phyloP scores from a whole-genome alignment of 2,888 invertebrate species.

The Danaus chrysippus region DNA sequence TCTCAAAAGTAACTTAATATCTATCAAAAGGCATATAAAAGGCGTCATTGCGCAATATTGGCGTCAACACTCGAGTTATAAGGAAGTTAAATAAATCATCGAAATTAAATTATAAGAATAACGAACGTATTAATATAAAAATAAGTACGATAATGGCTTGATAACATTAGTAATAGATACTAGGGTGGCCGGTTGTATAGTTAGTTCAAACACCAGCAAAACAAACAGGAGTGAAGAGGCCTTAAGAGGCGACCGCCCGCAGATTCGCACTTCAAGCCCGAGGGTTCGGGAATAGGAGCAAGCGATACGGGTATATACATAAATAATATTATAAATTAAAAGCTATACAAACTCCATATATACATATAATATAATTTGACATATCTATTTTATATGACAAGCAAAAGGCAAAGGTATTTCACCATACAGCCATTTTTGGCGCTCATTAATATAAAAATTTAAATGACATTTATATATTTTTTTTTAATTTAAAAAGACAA shows the following conservation, averaged over 20 bases:
- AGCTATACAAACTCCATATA: too few species aligned
- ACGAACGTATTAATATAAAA: background rate
- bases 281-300: slow-evolving; percentile 37
- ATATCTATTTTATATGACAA: too few species aligned
- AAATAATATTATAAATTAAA: slow-evolving; percentile 10
- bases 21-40: slow-evolving; percentile 35
- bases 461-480: too few species aligned
- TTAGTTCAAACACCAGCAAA: slow-evolving; percentile 57
- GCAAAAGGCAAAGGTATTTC: too few species aligned
- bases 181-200: slow-evolving; percentile 23
- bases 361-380: too few species aligned
- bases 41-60: slow-evolving; percentile 38
- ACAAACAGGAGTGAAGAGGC: slow-evolving; percentile 50
- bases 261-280: slow-evolving; percentile 54
- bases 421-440: too few species aligned
- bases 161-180: background rate
- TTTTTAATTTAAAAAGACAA: too few species aligned
- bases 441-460: too few species aligned
- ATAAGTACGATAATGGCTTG: slow-evolving; percentile 21
- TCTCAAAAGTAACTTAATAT: slow-evolving; percentile 39
- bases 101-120: slow-evolving; percentile 9
- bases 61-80: slow-evolving; percentile 38
- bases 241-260: slow-evolving; percentile 57
- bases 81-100: slow-evolving; percentile 16
- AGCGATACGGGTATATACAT: slow-evolving; percentile 35